These are phyloP conservation scores for Chelonus insularis DNA, from an alignment of 1,140 invertebrate species.

Conservation along the genomic window DNA sequence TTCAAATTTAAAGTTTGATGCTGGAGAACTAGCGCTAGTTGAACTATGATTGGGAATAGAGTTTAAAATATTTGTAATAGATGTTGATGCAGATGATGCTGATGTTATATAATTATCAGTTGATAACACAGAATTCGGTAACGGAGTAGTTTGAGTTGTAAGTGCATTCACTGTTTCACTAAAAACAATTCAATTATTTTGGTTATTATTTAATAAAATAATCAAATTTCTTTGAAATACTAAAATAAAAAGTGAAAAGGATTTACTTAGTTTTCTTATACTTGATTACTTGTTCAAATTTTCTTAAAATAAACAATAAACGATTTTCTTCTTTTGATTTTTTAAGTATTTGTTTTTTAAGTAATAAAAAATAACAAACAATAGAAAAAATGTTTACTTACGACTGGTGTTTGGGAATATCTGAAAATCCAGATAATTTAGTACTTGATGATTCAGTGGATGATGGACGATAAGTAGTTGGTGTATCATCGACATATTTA, in stretches of 20 bases:
- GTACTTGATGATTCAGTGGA: neutral
- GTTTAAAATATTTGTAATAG: constrained; percentile 53
- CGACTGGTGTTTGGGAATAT: too few species aligned
- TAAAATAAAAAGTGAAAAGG: too few species aligned
- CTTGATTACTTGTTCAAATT: too few species aligned
- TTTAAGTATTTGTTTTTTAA: too few species aligned
- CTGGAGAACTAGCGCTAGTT: constrained; percentile 23
- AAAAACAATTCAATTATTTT: constrained; percentile 7
- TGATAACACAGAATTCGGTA: constrained; percentile 49
- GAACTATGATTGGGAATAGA: constrained; percentile 32
- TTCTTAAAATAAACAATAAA: too few species aligned
- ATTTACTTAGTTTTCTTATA: too few species aligned
- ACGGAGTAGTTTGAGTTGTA: constrained; percentile 46
- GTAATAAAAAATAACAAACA: too few species aligned
- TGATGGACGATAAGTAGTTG: constrained; percentile 3
- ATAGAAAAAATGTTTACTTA: too few species aligned
- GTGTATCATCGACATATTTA: constrained; percentile 5
- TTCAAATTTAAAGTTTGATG: constrained; percentile 16
- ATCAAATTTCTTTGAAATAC: too few species aligned
- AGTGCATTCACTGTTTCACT: constrained; percentile 33
- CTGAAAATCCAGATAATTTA: constrained; percentile 37
- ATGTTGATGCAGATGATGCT: constrained; percentile 49
- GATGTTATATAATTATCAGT: constrained; percentile 56
- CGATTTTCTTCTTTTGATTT: too few species aligned
- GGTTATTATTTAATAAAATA: neutral